Evolutionary conservation across 2,888 invertebrate species (phyloP).

Genomic region (Parnassius glacialis): DNA sequence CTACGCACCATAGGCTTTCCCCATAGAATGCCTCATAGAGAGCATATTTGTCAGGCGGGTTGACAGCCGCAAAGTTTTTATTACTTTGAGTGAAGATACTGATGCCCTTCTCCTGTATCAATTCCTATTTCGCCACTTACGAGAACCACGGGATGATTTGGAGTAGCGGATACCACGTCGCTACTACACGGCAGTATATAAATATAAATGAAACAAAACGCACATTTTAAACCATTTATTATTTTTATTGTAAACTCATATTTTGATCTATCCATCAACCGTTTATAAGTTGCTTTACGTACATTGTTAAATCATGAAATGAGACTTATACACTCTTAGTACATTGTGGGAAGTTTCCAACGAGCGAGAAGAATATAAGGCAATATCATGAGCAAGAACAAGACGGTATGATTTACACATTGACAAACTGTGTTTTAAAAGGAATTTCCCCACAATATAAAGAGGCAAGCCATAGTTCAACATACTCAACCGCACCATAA

Average conservation of each 20-base stretch:
- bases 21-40: no score
- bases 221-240: constrained; percentile 69
- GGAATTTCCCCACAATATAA: constrained; percentile 10
- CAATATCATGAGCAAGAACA: constrained; percentile 17
- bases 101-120: no score
- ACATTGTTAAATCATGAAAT: constrained; percentile 57
- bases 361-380: constrained; percentile 22
- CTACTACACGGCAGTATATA: no score
- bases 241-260: constrained; percentile 78
- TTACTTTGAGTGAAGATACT: no score
- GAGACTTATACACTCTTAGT: constrained; percentile 38
- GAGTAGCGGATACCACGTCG: no score
- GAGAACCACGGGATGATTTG: no score
- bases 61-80: no score
- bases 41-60: no score
- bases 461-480: constrained; percentile 30
- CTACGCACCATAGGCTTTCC: no score
- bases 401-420: constrained; percentile 4
- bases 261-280: constrained; percentile 72
- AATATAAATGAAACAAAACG: constrained; percentile 32
- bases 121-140: no score
- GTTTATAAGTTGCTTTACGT: constrained; percentile 69
- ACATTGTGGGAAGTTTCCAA: constrained; percentile 39
- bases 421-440: not conserved
- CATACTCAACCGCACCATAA: constrained; percentile 67